Base-by-base conservation (phyloP, 2,888 invertebrate species). In the Opisthograptis luteolata region DNA sequence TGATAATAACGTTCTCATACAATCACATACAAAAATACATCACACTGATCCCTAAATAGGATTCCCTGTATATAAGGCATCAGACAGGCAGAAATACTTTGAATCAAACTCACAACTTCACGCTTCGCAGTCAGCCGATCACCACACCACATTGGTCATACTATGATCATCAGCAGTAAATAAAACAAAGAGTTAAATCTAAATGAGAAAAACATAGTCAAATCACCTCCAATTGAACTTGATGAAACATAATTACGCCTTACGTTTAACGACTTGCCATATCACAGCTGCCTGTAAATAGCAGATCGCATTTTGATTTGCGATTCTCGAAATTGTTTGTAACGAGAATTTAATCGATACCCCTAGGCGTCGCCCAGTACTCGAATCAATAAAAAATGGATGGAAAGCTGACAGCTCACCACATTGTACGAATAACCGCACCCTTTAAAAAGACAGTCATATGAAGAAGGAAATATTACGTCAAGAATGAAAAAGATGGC, bases 361-460 rank as follows among this genome's bases (percentile, higher is more conserved):
- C 75, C 56, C 52, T 59, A 64, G 67, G 68, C 69, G 30, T 19
- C 31, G 5, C 25, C 36, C 61, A 61, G 66, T 69, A 64, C 65
- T 62, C 52, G 62, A 59, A 68, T 68, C 70, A 69, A 81, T 76
- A 76, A 81, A 81, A 79, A 78, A 76, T 76, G 66, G 66, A 65
- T 73, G 74, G 79, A 79, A 79, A 81, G 76, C 76, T 72, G 76
- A 60, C 66, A 64, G 64, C 66, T 64, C 66, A 58, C 60, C 70
- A 66, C 71, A 64, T 60, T 66, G 74, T 74, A 68, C 73, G 73
- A 66, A 62, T 75, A 81, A 75, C 81, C 80, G 78, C 83, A 83
- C 82, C 83, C 81, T 68, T 69, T 22, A 46, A 36, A 49, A 66
- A 62, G 52, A 57, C 68, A 68, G 62, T 68, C 66, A 58, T 50